Evolutionary conservation across 1,140 invertebrate genomes (phyloP), one percentile per base, ranked within the genome.

Genomic region (Solen grandis): DNA sequence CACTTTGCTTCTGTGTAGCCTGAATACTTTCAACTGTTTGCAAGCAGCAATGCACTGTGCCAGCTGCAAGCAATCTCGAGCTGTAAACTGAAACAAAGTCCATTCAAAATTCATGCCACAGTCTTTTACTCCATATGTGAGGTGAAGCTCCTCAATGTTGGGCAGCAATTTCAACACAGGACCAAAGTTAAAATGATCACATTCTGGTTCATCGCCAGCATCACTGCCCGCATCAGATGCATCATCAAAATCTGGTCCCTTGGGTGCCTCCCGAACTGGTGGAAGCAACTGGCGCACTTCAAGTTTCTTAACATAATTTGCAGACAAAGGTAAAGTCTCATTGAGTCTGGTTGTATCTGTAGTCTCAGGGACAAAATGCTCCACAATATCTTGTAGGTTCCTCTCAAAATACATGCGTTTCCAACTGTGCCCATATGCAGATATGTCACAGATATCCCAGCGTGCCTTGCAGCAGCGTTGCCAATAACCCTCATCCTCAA

Each of bases 91-190:
- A 85, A 93, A 93, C 31, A 92, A 77, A 81, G 88, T 90, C 92
- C 92, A 92, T 73, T 92, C 91, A 89, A 93, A 93, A 82, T 93
- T 92, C 92, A 92, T 93, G 22, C 92, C 92, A 86, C 92, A 92
- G 81, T 93, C 90, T 74, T 83, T 85, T 0, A 93, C 91, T 38
- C 90, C 89, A 86, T 91, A 93, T n/a, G 87, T 88, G 22, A 93
- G 65, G 62, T 88, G 85, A 5, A 93, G 74, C 65, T 92, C 91
- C 82, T 90, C 85, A n/a, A 93, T 72, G 74, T 87, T 86, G 5
- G 88, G 87, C 54, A 93, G 83, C 41, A 77, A 70, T 66, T 88
- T 87, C 22, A 92, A 73, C 19, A 92, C 85, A 50, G 88, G 85
- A 22, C 74, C 85, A 85, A 93, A 92, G 83, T 92, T 92, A 83